Evolutionary conservation across 2,888 invertebrate species (phyloP).

Genomic region (Eupeodes luniger): DNA sequence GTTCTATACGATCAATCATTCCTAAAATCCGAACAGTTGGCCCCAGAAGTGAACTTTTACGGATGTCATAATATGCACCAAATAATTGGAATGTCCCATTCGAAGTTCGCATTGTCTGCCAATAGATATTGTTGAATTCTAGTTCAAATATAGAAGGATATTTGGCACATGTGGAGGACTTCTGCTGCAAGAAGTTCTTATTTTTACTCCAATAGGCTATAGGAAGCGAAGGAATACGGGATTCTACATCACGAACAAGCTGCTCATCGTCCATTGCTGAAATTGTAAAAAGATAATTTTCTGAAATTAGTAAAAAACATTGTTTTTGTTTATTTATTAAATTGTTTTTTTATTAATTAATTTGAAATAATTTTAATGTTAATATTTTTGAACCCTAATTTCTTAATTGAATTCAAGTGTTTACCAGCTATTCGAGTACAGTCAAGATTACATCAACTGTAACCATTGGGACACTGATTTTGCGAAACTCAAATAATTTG

Average conservation of each 20-base stretch:
- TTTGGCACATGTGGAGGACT: slow-evolving; percentile 90
- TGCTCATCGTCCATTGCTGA: slow-evolving; percentile 87
- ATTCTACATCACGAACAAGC: slow-evolving; percentile 91
- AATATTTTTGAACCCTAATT: too few relatives aligned
- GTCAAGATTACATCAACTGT: too few relatives aligned
- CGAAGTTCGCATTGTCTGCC: slow-evolving; percentile 93
- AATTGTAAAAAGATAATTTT: background rate
- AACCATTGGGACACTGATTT: too few relatives aligned
- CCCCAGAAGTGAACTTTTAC: slow-evolving; percentile 91
- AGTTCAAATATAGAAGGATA: slow-evolving; percentile 95
- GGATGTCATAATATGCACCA: slow-evolving; percentile 94
- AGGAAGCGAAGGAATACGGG: slow-evolving; percentile 92
- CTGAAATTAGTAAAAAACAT: background rate
- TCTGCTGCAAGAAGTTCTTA: slow-evolving; percentile 87
- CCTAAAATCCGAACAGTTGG: slow-evolving; percentile 93
- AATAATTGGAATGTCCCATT: slow-evolving; percentile 96
- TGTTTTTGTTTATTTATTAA: too few relatives aligned
- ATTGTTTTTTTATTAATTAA: too few relatives aligned
- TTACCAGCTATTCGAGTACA: too few relatives aligned
- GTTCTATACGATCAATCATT: slow-evolving; percentile 96
- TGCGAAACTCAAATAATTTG: too few relatives aligned
- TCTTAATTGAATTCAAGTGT: too few relatives aligned
- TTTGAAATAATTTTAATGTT: too few relatives aligned
- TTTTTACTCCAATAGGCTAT: slow-evolving; percentile 93
- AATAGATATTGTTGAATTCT: slow-evolving; percentile 96